These are phyloP conservation scores for Cerceris ruficornis DNA, from an alignment of 2,888 invertebrate genomes.

Conservation along the genomic window DNA sequence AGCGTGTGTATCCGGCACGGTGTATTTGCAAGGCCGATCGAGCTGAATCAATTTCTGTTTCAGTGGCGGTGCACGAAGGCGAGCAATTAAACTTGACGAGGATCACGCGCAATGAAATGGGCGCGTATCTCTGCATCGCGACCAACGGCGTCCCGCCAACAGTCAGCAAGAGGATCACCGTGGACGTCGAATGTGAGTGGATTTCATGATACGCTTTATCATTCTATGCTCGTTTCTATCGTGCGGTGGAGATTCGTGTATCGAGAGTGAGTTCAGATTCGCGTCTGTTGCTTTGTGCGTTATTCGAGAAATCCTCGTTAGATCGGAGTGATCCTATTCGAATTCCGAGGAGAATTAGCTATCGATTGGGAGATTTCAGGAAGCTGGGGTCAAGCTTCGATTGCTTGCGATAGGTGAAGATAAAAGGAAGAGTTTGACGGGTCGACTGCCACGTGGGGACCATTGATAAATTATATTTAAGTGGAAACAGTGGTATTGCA, in stretches of 20 bases:
- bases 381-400: no score
- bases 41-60: conserved; percentile 76
- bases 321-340: no score
- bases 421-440: no score
- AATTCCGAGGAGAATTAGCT: no score
- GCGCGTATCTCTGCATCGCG: conserved; percentile 91
- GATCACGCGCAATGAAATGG: conserved; percentile 94
- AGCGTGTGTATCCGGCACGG: conserved; percentile 37
- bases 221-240: not conserved
- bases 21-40: conserved; percentile 46
- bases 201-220: conserved; percentile 7
- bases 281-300: not conserved
- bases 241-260: not conserved
- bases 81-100: conserved; percentile 92
- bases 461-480: no score
- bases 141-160: conserved; percentile 95
- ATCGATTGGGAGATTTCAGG: no score
- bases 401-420: no score
- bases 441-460: no score
- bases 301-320: no score
- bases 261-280: not conserved
- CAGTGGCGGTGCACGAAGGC: conserved; percentile 92
- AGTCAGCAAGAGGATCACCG: conserved; percentile 95
- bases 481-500: no score
- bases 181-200: conserved; percentile 94